phyloP scores from a whole-genome alignment of 1,140 invertebrate genomes.

The Drosophila kohkoa region DNA sequence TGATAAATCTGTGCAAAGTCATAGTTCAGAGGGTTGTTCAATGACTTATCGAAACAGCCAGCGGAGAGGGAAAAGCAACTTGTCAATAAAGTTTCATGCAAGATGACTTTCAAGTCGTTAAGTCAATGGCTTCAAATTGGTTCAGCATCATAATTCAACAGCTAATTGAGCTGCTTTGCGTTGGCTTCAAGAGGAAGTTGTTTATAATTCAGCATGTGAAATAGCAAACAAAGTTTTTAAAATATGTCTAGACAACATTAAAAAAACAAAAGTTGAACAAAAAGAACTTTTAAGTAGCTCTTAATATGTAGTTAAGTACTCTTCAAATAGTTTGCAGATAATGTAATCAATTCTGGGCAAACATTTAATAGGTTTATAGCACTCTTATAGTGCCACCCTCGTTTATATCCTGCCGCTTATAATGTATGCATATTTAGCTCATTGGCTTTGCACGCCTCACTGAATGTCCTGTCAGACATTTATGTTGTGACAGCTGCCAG shows the following conservation, averaged over 20 bases:
- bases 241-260: too few species aligned
- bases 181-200: not conserved
- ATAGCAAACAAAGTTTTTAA: too few species aligned
- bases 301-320: not conserved
- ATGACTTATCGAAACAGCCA: not conserved
- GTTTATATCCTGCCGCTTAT: conserved; percentile 1
- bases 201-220: too few species aligned
- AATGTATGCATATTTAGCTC: conserved; percentile 37
- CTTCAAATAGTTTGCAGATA: not conserved
- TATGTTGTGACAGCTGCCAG: conserved; percentile 52
- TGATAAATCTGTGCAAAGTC: conserved; percentile 28
- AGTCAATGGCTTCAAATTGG: not conserved
- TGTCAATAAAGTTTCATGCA: not conserved
- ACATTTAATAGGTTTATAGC: not conserved
- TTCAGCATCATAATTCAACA: not conserved
- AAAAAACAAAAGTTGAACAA: too few species aligned
- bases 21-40: conserved; percentile 26
- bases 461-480: conserved; percentile 43
- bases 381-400: conserved; percentile 23
- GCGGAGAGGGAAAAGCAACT: not conserved
- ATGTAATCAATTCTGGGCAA: not conserved
- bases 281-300: too few species aligned
- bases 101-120: not conserved
- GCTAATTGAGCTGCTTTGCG: not conserved
- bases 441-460: conserved; percentile 39